Evolutionary conservation across 2,888 invertebrate genomes (phyloP).

Genomic region (Hemicrepidius hirtus): DNA sequence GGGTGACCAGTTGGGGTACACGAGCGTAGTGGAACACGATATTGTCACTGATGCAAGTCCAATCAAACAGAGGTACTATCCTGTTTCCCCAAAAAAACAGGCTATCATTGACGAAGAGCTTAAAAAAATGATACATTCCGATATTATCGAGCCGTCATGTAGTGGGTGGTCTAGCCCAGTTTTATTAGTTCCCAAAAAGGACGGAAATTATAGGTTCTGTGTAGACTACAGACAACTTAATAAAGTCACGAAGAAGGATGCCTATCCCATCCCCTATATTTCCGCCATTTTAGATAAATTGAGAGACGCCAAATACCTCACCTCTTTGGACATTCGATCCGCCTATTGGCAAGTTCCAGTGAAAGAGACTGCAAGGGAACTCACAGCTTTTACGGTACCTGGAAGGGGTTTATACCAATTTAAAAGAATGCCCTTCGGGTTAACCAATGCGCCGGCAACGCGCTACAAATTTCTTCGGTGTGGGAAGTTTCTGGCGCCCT

Average conservation of each 20-base stretch:
- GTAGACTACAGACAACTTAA: too few relatives aligned
- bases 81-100: conserved; percentile 4
- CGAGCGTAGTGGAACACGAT: background rate
- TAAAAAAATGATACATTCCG: conserved; percentile 61
- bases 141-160: conserved; percentile 44
- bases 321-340: conserved; percentile 60
- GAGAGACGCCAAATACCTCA: conserved; percentile 60
- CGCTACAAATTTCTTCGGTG: too few relatives aligned
- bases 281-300: conserved; percentile 60
- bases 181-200: conserved; percentile 59
- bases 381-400: too few relatives aligned
- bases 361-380: conserved; percentile 46
- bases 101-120: too few relatives aligned
- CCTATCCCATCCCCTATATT: conserved; percentile 62
- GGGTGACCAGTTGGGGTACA: background rate
- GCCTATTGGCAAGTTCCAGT: conserved; percentile 55
- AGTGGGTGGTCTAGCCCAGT: conserved; percentile 61
- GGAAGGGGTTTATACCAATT: too few relatives aligned
- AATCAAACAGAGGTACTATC: conserved; percentile 48
- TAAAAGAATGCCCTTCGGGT: conserved; percentile 60
- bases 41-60: background rate
- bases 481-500: too few relatives aligned
- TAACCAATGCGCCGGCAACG: too few relatives aligned
- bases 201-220: conserved; percentile 60
- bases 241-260: too few relatives aligned